A percentile compares a stretch with the other conserved stretches of the same genome.
Evolutionary conservation across 2,888 invertebrate species (phyloP).

Genomic region (Elmis aenea): DNA sequence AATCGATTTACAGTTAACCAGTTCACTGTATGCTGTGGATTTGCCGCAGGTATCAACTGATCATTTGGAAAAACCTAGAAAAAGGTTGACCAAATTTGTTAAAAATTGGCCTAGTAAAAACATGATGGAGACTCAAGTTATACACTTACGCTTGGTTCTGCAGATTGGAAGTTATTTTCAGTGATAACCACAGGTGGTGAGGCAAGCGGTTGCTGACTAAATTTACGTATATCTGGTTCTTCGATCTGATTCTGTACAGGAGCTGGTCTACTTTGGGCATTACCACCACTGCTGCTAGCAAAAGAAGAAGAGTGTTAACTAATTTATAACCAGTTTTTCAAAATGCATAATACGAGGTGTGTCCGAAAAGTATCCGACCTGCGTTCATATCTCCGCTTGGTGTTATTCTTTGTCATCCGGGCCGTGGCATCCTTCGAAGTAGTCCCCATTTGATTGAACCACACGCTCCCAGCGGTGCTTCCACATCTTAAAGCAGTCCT

Average conservation of each 20-base stretch:
- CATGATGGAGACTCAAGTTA: background rate
- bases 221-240: slow-evolving; percentile 9
- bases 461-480: too few species aligned
- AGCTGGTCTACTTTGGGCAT: too few species aligned
- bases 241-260: slow-evolving; percentile 12
- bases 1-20: slow-evolving; percentile 82
- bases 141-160: background rate
- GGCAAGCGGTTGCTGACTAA: slow-evolving; percentile 11
- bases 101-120: background rate
- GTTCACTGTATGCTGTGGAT: slow-evolving; percentile 63
- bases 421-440: too few species aligned
- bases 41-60: slow-evolving; percentile 12
- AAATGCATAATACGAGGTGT: too few species aligned
- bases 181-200: slow-evolving; percentile 11
- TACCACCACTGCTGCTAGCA: too few species aligned
- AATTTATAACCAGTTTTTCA: too few species aligned
- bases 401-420: too few species aligned
- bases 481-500: too few species aligned
- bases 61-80: slow-evolving; percentile 10
- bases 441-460: too few species aligned
- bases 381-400: too few species aligned
- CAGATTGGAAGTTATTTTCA: slow-evolving; percentile 8
- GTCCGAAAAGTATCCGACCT: too few species aligned
- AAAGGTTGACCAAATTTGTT: background rate
- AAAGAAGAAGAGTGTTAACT: too few species aligned